These are phyloP conservation scores for Eulemur albifrons DNA, from an alignment of 2,797 vertebrate species.

Conservation along the genomic window DNA sequence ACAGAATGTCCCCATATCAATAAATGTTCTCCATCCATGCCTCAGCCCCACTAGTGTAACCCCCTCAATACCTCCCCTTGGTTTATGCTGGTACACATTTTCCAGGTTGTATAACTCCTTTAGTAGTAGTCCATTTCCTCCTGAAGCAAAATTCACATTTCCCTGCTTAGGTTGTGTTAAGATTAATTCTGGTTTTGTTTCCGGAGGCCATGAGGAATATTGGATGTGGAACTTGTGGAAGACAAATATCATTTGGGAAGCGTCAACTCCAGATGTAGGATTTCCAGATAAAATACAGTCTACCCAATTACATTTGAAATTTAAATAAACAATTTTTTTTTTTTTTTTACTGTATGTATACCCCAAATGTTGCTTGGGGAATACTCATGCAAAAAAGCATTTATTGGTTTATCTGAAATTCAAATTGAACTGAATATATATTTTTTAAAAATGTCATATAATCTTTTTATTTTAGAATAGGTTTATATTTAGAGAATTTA, in stretches of 20 bases:
- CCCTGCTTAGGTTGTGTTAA: not conserved
- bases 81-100: not conserved
- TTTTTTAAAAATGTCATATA: not conserved
- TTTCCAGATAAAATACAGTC: not conserved
- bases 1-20: not conserved
- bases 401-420: not conserved
- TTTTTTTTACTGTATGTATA: not conserved
- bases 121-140: too few relatives aligned
- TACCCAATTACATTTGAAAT: not conserved
- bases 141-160: not conserved
- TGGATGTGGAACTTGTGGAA: not conserved
- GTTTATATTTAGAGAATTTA: not conserved
- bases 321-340: not conserved
- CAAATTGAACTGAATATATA: not conserved
- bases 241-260: not conserved
- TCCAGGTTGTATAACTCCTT: not conserved
- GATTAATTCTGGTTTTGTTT: not conserved
- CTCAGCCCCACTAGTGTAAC: not conserved
- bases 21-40: not conserved
- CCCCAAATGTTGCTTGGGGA: not conserved
- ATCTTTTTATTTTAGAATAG: not conserved
- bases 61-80: fast-evolving
- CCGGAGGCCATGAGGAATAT: not conserved
- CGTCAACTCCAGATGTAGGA: not conserved
- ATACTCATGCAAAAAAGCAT: not conserved